phyloP scores from a whole-genome alignment of 2,797 vertebrate genomes.

The Amphiprion clarkii region DNA sequence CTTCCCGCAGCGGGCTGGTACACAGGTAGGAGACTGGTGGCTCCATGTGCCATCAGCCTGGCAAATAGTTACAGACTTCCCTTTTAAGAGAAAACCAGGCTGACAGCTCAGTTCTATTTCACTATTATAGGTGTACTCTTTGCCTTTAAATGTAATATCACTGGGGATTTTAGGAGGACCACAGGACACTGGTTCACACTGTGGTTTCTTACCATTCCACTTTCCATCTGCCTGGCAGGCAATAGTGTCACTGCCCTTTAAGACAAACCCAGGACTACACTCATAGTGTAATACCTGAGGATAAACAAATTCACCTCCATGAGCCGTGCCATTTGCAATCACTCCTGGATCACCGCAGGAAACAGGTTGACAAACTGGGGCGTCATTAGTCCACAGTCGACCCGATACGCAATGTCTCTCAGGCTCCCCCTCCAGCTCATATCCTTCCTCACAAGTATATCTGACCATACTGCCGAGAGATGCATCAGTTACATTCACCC shows the following conservation, averaged over 20 bases:
- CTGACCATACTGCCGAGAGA: conserved; percentile 84
- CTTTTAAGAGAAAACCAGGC: conserved; percentile 89
- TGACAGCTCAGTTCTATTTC: conserved; percentile 87
- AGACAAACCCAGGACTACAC: conserved; percentile 89
- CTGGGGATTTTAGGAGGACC: conserved; percentile 83
- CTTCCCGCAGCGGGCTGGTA: conserved; percentile 83
- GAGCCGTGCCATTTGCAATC: conserved; percentile 84
- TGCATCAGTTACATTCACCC: conserved; percentile 88
- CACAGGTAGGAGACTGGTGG: conserved; percentile 84
- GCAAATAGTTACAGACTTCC: conserved; percentile 86
- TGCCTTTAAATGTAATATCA: conserved; percentile 86
- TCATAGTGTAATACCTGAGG: conserved; percentile 85
- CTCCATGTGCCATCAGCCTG: conserved; percentile 94
- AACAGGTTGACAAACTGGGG: conserved; percentile 86
- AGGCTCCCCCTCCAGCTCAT: conserved; percentile 87
- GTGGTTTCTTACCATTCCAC: conserved; percentile 90
- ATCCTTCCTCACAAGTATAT: conserved; percentile 91
- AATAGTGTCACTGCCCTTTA: conserved; percentile 86
- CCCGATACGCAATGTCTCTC: conserved; percentile 89
- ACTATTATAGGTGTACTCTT: conserved; percentile 86
- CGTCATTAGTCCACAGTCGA: conserved; percentile 87
- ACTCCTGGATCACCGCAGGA: conserved; percentile 86
- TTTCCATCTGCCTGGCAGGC: conserved; percentile 87
- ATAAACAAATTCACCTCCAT: conserved; percentile 84
- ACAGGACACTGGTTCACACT: conserved; percentile 90